Evolutionary conservation across 2,797 vertebrate genomes (phyloP).

Genomic region (Catamblyrhynchus diadema): DNA sequence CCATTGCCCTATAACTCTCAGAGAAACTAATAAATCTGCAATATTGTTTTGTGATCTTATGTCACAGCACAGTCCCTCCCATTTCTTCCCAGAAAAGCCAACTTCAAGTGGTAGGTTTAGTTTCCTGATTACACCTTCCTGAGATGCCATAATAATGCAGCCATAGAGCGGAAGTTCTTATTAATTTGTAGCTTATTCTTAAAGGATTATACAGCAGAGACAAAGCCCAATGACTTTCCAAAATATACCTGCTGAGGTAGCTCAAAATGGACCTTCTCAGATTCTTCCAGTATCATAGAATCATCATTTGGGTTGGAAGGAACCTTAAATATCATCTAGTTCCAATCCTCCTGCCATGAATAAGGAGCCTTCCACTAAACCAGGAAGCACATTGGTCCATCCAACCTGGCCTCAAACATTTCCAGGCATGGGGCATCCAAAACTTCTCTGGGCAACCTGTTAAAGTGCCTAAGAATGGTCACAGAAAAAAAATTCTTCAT

Average conservation of each 20-base stretch:
- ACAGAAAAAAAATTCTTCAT: background rate
- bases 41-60: background rate
- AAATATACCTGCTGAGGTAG: background rate
- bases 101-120: background rate
- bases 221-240: background rate
- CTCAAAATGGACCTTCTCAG: background rate
- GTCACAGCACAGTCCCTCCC: background rate
- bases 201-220: background rate
- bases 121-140: background rate
- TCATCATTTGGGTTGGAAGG: background rate
- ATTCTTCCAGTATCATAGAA: background rate
- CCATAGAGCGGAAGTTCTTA: background rate
- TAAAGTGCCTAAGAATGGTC: rapidly evolving
- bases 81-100: background rate
- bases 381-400: background rate
- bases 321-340: background rate
- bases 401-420: background rate
- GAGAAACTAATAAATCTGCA: background rate
- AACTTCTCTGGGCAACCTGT: background rate
- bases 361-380: background rate
- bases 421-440: background rate
- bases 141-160: background rate
- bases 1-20: background rate
- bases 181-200: background rate
- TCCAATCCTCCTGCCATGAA: background rate